phyloP scores from a whole-genome alignment of 2,888 invertebrate species.

The Trimorus sp. region DNA sequence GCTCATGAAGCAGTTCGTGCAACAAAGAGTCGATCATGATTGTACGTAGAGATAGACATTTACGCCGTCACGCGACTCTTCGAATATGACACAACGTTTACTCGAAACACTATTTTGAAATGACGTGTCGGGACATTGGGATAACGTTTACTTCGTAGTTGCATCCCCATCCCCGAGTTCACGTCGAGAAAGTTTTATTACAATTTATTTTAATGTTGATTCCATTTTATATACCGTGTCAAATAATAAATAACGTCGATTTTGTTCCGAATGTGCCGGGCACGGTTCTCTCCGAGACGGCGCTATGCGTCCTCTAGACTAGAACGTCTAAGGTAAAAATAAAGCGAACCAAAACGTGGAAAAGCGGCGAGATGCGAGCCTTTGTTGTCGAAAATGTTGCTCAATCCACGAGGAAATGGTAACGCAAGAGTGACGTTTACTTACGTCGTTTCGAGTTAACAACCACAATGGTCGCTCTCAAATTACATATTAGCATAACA shows the following conservation, averaged over 20 bases:
- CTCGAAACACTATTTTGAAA: conserved; percentile 73
- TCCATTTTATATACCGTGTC: conserved; percentile 37
- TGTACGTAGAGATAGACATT: conserved; percentile 68
- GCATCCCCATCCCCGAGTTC: conserved; percentile 45
- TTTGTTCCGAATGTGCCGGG: conserved; percentile 14
- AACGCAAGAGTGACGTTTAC: conserved; percentile 42
- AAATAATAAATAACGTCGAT: conserved; percentile 50
- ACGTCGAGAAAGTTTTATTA: conserved; percentile 34
- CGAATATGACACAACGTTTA: conserved; percentile 77
- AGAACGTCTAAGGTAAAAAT: background rate
- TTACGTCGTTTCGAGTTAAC: conserved; percentile 60
- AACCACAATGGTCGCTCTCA: conserved; percentile 69
- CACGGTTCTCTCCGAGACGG: conserved; percentile 1
- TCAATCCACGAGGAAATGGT: conserved; percentile 27
- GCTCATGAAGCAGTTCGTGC: conserved; percentile 61
- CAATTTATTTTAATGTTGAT: conserved; percentile 46
- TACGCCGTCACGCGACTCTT: conserved; percentile 75
- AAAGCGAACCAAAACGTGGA: background rate
- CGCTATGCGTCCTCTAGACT: conserved; percentile 5
- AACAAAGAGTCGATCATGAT: conserved; percentile 61
- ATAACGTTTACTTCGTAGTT: conserved; percentile 37
- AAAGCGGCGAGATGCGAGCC: too few species aligned
- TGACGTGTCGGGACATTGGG: conserved; percentile 56
- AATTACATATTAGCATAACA: conserved; percentile 73
- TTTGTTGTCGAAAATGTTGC: background rate